phyloP scores from a whole-genome alignment of 2,113 vertebrate species.

The Maccullochella peelii region DNA sequence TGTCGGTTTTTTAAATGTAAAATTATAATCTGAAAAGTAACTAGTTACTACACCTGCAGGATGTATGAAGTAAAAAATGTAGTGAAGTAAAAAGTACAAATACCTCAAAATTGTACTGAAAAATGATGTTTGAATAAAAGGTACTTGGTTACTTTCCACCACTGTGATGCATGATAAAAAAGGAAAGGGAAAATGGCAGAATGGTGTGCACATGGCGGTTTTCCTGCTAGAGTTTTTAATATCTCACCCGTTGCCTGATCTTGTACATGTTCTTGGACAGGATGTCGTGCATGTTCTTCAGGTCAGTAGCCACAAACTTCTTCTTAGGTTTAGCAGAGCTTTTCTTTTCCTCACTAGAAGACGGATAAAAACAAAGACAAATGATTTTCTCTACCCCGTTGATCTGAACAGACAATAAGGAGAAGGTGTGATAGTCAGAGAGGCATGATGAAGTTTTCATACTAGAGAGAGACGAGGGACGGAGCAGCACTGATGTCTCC shows the following conservation, averaged over 20 bases:
- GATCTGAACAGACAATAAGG: not conserved
- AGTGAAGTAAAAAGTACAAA: not conserved
- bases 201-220: not conserved
- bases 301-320: slow-evolving; percentile 86
- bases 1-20: not conserved
- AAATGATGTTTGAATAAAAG: not conserved
- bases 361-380: slow-evolving; percentile 1
- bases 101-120: not conserved
- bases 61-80: not conserved
- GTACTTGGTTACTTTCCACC: not conserved
- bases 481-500: slow-evolving; percentile 82
- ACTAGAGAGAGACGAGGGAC: slow-evolving; percentile 84
- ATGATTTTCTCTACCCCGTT: not conserved
- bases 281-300: slow-evolving; percentile 92
- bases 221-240: not conserved
- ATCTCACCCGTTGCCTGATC: slow-evolving; percentile 93
- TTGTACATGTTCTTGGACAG: slow-evolving; percentile 97
- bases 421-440: not conserved
- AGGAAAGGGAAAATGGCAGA: not conserved
- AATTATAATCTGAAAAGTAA: not conserved
- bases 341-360: slow-evolving; percentile 81
- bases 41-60: not conserved
- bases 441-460: slow-evolving; percentile 60
- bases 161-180: not conserved
- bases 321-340: slow-evolving; percentile 84